Conservation (phyloP, 53 echinoderm and acorn worm genomes). For the Zoroaster sp. region DNA sequence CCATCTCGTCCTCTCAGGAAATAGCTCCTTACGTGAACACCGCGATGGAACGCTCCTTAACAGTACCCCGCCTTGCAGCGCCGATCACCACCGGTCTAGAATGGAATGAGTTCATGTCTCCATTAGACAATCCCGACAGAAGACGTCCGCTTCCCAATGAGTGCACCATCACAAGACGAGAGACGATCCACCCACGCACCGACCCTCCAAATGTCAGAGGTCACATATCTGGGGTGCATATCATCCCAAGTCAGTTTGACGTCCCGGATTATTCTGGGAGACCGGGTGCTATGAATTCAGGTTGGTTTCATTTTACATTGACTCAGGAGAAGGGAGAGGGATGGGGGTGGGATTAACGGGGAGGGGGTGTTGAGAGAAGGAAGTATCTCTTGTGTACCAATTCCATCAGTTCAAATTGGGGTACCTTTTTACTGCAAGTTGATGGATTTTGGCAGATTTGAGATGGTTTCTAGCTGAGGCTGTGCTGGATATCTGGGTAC, state of each 20-base stretch:
- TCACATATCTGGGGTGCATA: slow-evolving; percentile 74
- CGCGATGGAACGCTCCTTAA: slow-evolving; percentile 60
- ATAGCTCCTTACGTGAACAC: slow-evolving; percentile 80
- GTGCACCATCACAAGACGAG: slow-evolving; percentile 76
- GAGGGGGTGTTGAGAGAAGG: too few species aligned
- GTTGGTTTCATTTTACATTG: slow-evolving; percentile 63
- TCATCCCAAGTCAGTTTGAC: slow-evolving; percentile 78
- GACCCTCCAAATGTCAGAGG: slow-evolving; percentile 85
- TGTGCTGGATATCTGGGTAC: too few species aligned
- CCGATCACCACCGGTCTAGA: slow-evolving; percentile 74
- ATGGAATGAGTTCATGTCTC: slow-evolving; percentile 84
- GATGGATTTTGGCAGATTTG: too few species aligned
- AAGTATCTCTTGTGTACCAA: too few species aligned
- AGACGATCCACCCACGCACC: slow-evolving; percentile 85
- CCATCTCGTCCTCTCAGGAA: slow-evolving; percentile 57
- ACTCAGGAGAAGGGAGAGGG: neutral
- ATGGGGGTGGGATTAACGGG: too few species aligned
- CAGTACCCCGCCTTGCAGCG: slow-evolving; percentile 76
- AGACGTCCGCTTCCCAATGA: slow-evolving; percentile 85
- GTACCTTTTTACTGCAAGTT: too few species aligned
- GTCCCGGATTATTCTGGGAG: slow-evolving; percentile 90
- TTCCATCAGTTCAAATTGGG: too few species aligned
- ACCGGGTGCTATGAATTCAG: slow-evolving; percentile 92
- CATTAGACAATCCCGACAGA: slow-evolving; percentile 88
- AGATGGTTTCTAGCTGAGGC: too few species aligned